Percentiles rank a stretch among this genome's conserved stretches.
Conservation (phyloP, 2,797 vertebrate genomes). For the Miichthys miiuy region DNA sequence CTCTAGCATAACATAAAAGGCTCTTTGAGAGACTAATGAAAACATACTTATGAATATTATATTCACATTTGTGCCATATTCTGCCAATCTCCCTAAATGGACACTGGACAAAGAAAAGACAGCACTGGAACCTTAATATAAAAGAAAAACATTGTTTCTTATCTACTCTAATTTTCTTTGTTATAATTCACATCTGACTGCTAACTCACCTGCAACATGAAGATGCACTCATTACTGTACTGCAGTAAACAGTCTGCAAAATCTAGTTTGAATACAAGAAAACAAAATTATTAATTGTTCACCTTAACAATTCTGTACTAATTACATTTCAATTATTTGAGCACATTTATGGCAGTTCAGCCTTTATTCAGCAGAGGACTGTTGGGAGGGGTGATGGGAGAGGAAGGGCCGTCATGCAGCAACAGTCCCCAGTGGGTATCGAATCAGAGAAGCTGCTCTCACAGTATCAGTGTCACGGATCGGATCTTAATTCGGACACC, state of each 20-base stretch:
- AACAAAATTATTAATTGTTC: not conserved
- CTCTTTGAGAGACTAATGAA: too few relatives aligned
- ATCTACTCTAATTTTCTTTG: too few relatives aligned
- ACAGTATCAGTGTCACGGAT: not conserved
- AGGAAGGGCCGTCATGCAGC: not conserved
- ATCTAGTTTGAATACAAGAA: not conserved
- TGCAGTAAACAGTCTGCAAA: not conserved
- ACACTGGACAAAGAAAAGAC: not conserved
- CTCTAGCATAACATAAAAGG: too few relatives aligned
- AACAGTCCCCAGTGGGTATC: not conserved
- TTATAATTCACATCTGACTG: too few relatives aligned
- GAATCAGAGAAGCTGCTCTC: not conserved
- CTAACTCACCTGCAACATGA: too few relatives aligned
- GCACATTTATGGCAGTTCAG: not conserved
- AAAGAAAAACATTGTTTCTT: too few relatives aligned
- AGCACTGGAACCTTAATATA: not conserved
- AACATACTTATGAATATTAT: too few relatives aligned
- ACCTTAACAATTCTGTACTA: too few relatives aligned
- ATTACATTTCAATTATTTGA: too few relatives aligned
- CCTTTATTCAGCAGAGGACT: not conserved
- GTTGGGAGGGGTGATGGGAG: not conserved
- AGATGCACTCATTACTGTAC: not conserved
- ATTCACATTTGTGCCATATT: too few relatives aligned
- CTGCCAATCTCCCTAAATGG: too few relatives aligned
- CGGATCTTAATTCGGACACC: not conserved